Evolutionary conservation across 2,888 invertebrate genomes (phyloP).

Genomic region (Apotomis capreana): DNA sequence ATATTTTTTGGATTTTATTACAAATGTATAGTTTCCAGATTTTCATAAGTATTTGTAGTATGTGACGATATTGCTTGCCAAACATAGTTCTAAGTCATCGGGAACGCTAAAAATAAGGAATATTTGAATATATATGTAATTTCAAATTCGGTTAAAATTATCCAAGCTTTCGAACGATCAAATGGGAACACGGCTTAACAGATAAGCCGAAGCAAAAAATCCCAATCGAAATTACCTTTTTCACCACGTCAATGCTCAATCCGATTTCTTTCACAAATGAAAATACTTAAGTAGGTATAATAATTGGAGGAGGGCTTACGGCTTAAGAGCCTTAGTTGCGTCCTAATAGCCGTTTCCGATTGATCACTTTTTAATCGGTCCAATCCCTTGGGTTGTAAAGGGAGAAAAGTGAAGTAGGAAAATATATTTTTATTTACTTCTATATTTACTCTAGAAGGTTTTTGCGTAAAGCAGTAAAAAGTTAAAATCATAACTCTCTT

Average conservation of each 20-base stretch:
- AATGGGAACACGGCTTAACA: conserved; percentile 12
- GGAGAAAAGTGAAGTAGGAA: too few species aligned
- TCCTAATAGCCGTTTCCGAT: conserved; percentile 19
- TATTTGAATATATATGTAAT: too few species aligned
- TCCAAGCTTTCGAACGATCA: neutral
- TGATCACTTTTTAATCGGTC: conserved; percentile 35
- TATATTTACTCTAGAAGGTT: too few species aligned
- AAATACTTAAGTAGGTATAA: conserved; percentile 28
- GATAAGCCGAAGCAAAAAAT: conserved; percentile 18
- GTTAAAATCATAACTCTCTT: too few species aligned
- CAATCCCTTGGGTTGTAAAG: conserved; percentile 1
- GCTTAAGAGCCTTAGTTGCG: conserved; percentile 22
- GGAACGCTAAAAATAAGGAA: too few species aligned
- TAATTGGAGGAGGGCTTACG: conserved; percentile 26
- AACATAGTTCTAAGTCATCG: too few species aligned
- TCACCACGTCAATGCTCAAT: neutral
- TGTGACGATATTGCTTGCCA: too few species aligned
- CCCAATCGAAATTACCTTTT: conserved; percentile 19
- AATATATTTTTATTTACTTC: too few species aligned
- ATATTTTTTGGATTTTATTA: too few species aligned
- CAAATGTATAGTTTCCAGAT: too few species aligned
- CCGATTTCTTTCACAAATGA: conserved; percentile 17
- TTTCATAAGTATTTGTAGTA: too few species aligned
- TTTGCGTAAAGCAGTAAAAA: too few species aligned
- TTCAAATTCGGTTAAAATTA: neutral